Evolutionary conservation across 2,797 vertebrate genomes (phyloP), one percentile per base, ranked within the genome.

Genomic region (Acomys russatus): DNA sequence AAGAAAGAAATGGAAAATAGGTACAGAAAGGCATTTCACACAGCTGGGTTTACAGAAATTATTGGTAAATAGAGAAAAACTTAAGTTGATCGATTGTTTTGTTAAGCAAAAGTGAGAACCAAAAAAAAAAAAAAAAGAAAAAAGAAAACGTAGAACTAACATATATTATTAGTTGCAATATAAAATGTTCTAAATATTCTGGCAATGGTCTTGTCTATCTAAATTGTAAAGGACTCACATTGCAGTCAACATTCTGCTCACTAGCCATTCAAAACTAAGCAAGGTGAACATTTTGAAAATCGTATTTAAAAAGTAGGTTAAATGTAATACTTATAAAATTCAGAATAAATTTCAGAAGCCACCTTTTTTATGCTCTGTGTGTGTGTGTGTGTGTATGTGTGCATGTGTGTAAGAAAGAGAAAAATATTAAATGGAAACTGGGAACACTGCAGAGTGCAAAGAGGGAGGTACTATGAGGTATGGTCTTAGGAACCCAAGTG

Each of bases 321-420:
- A 90, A 38, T 90, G 68, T 22, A 96, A 92, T 10, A 28, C 0
- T 90, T 92, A 33, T 59, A 7, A 94, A 87, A 76, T 87, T 86
- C 44, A 11, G 3, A 61, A 78, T 89, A 68, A 80, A 64, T 38
- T 56, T 89, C 33, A 89, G n/a, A 17, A 74, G 2, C 61, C 5
- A 90, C 18, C 20, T 3, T 44, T 10, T 63, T 59, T 78, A 6
- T n/a, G 10, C 63, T 23, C n/a, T 82, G 2, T 73, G 14, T 86
- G 44, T 80, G 10, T 54, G 8, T 30, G 68, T 30, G 12, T 44
- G 20, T 63, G 79, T 78, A 6, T n/a, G 10, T 71, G 30, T 44
- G 23, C 66, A 38, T 66, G 5, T 14, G 6, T 84, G 14, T 28
- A 82, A 4, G 49, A 10, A 3, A 76, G 68, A 28, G 78, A 86